Base-by-base conservation (phyloP, 2,113 vertebrate genomes). In the Mus spicilegus region DNA sequence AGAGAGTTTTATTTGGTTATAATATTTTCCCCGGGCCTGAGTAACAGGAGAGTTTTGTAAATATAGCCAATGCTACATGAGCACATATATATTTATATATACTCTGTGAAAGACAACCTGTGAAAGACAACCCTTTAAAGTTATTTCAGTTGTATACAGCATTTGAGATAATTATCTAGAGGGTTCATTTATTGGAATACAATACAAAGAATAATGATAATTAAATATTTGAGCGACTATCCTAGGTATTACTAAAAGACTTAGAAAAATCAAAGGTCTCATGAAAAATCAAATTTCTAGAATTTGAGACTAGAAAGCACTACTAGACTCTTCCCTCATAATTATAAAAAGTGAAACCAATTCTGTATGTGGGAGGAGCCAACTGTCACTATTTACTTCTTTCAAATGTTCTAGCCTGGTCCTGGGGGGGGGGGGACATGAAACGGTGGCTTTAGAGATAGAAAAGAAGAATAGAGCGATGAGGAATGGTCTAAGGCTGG, bases 11-110 rank as follows among this genome's bases (percentile, higher is more conserved):
- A 90, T 85, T 61, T 91, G 51, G 61, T 88, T 93, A 3, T 88
- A 33, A 85, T 92, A 80, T 63, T 96, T 87, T 56, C 73, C n/a
- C 73, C 84, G 78, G 49, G 78, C 84, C 22, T 76, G 81, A 54
- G 26, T 90, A 13, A 95, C 7, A 51, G 51, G 24, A 81, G 42
- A 84, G 56, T 93, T 97, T 91, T 89, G 20, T 94, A 95, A 92
- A 92, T 93, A 67, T 36, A 94, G 95, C 33, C 84, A 85, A 95
- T 93, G 93, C 61, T 97, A n/a, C 93, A 89, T 95, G 69, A 95
- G 46, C 36, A 93, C 16, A 96, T 82, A 91, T 90, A 90, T 93
- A 82, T 91, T 69, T 95, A 87, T 69, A 46, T 87, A 63, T 26
- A 61, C 78, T 36, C 36, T 17, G 67, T 30, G 11, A 69, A n/a